Percentiles rank a stretch among this genome's conserved stretches.
Evolutionary conservation across 2,113 vertebrate genomes (phyloP).

Genomic region (Nibea albiflora): DNA sequence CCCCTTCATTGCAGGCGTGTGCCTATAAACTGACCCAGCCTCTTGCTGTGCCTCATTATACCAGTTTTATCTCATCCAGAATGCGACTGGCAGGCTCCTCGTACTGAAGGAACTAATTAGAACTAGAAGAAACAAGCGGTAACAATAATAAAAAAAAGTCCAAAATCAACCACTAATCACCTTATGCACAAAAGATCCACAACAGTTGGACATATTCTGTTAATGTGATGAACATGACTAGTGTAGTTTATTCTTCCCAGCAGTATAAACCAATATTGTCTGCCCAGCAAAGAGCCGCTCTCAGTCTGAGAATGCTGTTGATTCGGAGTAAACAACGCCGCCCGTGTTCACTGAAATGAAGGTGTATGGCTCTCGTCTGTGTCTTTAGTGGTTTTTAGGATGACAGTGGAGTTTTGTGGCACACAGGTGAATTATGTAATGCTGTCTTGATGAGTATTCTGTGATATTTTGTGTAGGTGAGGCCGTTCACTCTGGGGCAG

Average conservation of each 20-base stretch:
- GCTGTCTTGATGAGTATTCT: not conserved
- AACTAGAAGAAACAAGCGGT: not conserved
- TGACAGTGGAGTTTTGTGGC: not conserved
- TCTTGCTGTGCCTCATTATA: not conserved
- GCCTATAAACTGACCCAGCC: not conserved
- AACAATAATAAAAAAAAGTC: too few species aligned
- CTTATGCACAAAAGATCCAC: not conserved
- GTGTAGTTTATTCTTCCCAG: not conserved
- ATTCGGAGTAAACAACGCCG: not conserved
- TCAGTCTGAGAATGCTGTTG: not conserved
- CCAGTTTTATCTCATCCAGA: not conserved
- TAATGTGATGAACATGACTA: not conserved
- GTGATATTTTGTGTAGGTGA: conserved; percentile 81
- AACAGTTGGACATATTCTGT: not conserved
- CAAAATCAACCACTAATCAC: not conserved
- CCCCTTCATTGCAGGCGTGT: not conserved
- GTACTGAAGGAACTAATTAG: not conserved
- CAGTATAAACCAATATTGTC: not conserved
- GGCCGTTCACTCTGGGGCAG: conserved; percentile 93
- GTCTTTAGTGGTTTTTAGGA: not conserved
- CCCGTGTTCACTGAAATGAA: not conserved
- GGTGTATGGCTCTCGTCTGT: not conserved
- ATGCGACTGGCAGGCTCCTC: not conserved
- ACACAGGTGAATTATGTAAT: not conserved
- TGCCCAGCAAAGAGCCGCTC: not conserved